Evolutionary conservation across 1,140 invertebrate genomes (phyloP).

Genomic region (Bactericera cockerelli): DNA sequence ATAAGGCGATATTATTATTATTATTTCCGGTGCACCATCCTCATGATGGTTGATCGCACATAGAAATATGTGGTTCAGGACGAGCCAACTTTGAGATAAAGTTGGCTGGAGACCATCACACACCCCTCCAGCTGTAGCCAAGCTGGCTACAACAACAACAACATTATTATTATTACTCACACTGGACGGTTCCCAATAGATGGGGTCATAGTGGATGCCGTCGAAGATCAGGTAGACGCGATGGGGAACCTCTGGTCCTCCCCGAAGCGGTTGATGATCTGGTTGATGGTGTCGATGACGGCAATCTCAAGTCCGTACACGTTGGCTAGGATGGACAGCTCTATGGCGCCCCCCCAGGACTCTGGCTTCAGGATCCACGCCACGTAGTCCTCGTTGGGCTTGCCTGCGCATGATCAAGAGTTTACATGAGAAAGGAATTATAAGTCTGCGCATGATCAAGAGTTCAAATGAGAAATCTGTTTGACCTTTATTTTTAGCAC

Average conservation of each 20-base stretch:
- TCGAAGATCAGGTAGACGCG: conserved; percentile 86
- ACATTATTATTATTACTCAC: conserved; percentile 1
- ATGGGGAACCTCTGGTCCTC: conserved; percentile 74
- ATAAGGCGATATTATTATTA: too few species aligned
- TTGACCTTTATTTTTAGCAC: too few species aligned
- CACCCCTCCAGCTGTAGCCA: too few species aligned
- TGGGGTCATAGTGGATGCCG: conserved; percentile 90
- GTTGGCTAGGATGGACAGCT: conserved; percentile 73
- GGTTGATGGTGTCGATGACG: conserved; percentile 80
- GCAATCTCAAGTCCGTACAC: conserved; percentile 85
- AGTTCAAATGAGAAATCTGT: too few species aligned
- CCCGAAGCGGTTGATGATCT: conserved; percentile 81
- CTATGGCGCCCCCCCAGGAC: conserved; percentile 92
- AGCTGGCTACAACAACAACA: too few species aligned
- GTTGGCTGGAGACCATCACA: too few species aligned
- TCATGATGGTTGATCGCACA: too few species aligned
- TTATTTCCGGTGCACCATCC: too few species aligned
- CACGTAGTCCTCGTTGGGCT: conserved; percentile 72
- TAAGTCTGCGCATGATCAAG: too few species aligned
- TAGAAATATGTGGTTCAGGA: too few species aligned
- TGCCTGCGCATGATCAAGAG: conserved; percentile 27
- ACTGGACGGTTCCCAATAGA: conserved; percentile 58
- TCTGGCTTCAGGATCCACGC: conserved; percentile 66
- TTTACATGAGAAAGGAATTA: too few species aligned
- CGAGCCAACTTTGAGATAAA: too few species aligned